Percentiles rank a stretch among this genome's conserved stretches.
Conservation (phyloP, 1,140 invertebrate genomes). For the Anadara kagoshimensis region DNA sequence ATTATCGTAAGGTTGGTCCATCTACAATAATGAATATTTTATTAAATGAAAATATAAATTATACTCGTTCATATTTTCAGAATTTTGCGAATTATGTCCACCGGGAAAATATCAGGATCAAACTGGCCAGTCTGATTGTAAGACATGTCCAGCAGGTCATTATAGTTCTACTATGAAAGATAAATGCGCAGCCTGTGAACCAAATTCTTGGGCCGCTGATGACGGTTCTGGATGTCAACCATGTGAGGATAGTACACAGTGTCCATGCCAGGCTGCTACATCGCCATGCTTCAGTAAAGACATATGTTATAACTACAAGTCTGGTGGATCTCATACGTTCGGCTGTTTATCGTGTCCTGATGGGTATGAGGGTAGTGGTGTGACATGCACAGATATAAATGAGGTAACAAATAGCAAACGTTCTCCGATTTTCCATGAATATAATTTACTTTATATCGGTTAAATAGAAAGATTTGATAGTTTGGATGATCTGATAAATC, state of each 20-base stretch:
- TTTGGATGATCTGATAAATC: too few relatives aligned
- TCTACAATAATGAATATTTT: too few relatives aligned
- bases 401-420: conserved; percentile 44
- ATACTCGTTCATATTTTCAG: conserved; percentile 32
- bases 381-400: conserved; percentile 61
- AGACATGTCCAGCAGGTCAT: conserved; percentile 51
- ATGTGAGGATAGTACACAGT: conserved; percentile 45
- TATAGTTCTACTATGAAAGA: conserved; percentile 53
- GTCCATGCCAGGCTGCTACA: conserved; percentile 48
- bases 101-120: conserved; percentile 57
- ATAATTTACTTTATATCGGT: too few relatives aligned
- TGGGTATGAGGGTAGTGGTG: conserved; percentile 90
- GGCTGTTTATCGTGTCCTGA: conserved; percentile 87
- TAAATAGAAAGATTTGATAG: too few relatives aligned
- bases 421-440: too few relatives aligned
- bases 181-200: conserved; percentile 48
- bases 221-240: conserved; percentile 48
- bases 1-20: too few relatives aligned
- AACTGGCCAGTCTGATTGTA: conserved; percentile 45
- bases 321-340: conserved; percentile 29
- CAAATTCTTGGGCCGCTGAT: conserved; percentile 49
- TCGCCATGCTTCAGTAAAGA: conserved; percentile 34
- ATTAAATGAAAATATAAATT: too few relatives aligned
- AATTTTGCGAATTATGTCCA: conserved; percentile 55
- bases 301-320: conserved; percentile 50